Evolutionary conservation across 1,140 invertebrate species (phyloP), one percentile per base, ranked within the genome.

Genomic region (Centruroides vittatus): DNA sequence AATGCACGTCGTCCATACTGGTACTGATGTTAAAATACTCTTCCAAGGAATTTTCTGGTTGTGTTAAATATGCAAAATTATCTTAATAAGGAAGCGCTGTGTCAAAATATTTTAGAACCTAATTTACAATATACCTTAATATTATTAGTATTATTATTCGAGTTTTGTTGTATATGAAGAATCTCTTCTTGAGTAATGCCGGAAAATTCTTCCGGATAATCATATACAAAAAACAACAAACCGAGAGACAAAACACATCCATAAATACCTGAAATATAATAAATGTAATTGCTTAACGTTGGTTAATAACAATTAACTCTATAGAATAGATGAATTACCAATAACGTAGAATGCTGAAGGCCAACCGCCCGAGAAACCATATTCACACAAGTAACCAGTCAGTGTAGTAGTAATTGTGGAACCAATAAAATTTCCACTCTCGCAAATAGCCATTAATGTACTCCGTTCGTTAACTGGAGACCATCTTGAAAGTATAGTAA

Each of bases 341-440:
- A 83, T 81, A 34, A 84, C 75, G 63, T 86, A 87, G 70, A 84
- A 89, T 3, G 84, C 82, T 68, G 80, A 80, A 50, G 79, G 78
- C 86, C 86, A 89, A 35, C 86, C 66, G 34, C 58, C 60, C 9
- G 49, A 84, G 3, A 66, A 65, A 34, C 63, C 62, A 57, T 68
- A 66, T 13, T 65, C 61, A 55, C 78, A 78, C 48, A 73, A 61
- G 10, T 67, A 63, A 6, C 69, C 72, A 13, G 69, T 59, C 3
- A 72, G 23, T n/a, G 70, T 66, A 53, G 69, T 56, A 10, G 64
- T 64, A 4, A 73, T 11, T 3, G 70, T 67, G 8, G 67, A 69
- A 8, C 72, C 72, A 62, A 73, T 68, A 57, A 69, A 70, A 61
- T 56, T 71, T 47, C 68, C 72, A 12, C 61, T 59, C 1, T 57